A percentile compares a stretch with the other conserved stretches of the same genome.
Conservation (phyloP, 2,797 vertebrate genomes). For the Morus bassanus region DNA sequence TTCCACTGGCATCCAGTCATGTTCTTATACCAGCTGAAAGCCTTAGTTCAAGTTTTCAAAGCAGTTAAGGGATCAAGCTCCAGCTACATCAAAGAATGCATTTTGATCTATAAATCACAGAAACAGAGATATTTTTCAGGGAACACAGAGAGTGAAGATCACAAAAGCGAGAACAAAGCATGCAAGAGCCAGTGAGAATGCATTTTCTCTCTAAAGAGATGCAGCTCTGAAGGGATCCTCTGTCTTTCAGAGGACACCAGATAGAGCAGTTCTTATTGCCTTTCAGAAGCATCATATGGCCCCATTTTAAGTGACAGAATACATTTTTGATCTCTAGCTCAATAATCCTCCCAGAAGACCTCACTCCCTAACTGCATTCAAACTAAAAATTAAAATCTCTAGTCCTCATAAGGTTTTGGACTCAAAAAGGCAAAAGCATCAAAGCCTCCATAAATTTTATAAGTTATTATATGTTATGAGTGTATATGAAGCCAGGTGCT, state of each 20-base stretch:
- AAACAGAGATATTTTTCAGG: slow-evolving; percentile 8
- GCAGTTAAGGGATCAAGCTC: slow-evolving; percentile 29
- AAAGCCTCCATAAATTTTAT: background rate
- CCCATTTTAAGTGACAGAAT: background rate
- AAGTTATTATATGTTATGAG: background rate
- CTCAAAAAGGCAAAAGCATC: background rate
- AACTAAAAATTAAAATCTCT: background rate
- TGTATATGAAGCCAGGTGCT: background rate
- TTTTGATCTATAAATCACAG: slow-evolving; percentile 63
- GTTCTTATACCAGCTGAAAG: background rate
- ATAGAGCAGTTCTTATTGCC: background rate
- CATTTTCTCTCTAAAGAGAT: slow-evolving; percentile 10
- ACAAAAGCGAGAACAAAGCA: slow-evolving; percentile 61
- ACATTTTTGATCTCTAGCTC: slow-evolving; percentile 6
- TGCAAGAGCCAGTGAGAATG: background rate
- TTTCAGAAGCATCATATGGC: slow-evolving; percentile 10
- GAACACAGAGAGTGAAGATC: slow-evolving; percentile 39
- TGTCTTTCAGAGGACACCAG: slow-evolving; percentile 2
- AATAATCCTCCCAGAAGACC: background rate
- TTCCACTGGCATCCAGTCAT: background rate
- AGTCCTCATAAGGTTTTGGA: background rate
- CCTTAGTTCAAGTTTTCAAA: slow-evolving; percentile 25
- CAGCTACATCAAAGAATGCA: slow-evolving; percentile 13
- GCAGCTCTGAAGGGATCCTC: background rate
- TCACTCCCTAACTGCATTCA: background rate